These are phyloP conservation scores for Paramormyrops kingsleyae DNA, from an alignment of 2,113 vertebrate species.

Conservation along the genomic window DNA sequence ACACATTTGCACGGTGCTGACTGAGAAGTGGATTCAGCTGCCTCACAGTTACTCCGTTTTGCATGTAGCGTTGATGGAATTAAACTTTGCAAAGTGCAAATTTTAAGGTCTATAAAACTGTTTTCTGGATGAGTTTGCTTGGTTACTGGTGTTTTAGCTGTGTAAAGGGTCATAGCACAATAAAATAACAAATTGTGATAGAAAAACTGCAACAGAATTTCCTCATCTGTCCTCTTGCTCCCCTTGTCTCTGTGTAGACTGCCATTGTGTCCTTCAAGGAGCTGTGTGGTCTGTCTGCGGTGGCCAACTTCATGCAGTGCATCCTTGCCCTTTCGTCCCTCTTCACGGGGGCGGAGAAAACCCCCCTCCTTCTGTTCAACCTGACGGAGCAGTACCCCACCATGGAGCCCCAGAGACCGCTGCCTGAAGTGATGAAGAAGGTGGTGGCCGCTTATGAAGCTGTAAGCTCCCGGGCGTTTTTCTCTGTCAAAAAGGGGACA, in stretches of 20 bases:
- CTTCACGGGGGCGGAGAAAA: conserved; percentile 73
- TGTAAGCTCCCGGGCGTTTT: conserved; percentile 60
- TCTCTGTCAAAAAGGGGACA: not conserved
- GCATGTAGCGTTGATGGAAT: not conserved
- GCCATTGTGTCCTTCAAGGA: conserved; percentile 86
- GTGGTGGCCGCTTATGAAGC: conserved; percentile 79
- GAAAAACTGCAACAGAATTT: not conserved
- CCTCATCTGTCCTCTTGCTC: not conserved
- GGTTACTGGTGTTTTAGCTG: not conserved
- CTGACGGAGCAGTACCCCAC: conserved; percentile 77
- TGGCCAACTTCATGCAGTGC: conserved; percentile 93
- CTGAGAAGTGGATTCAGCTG: not conserved
- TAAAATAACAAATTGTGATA: not conserved
- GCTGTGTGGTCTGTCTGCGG: conserved; percentile 84
- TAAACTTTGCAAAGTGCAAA: not conserved
- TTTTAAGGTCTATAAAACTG: not conserved
- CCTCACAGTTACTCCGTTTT: not conserved
- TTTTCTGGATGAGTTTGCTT: not conserved
- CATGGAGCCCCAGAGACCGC: conserved; percentile 81
- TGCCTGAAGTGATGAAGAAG: conserved; percentile 86
- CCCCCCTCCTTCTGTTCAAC: conserved; percentile 76
- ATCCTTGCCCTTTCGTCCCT: conserved; percentile 79
- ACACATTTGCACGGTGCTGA: not conserved
- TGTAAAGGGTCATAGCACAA: not conserved
- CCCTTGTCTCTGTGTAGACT: conserved; percentile 57